Conservation (phyloP, 1,140 invertebrate genomes). For the Sitobion miscanthi region DNA sequence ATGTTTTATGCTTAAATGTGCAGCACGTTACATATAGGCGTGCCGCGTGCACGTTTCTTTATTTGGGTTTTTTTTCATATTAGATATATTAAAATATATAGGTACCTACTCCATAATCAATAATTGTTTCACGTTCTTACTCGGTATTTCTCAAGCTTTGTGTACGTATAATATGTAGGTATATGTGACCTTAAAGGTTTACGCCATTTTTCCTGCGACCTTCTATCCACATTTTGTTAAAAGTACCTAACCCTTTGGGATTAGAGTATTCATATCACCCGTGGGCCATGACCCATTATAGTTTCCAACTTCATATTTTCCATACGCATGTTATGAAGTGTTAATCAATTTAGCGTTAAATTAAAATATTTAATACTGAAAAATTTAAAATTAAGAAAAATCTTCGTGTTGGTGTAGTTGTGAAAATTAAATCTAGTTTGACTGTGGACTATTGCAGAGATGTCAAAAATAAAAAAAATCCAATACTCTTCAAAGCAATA, state of each 20-base stretch:
- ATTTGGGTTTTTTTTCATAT: background rate
- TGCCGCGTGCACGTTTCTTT: background rate
- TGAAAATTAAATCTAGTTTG: background rate
- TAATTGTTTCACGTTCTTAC: background rate
- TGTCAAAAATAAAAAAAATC: background rate
- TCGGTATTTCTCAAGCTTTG: background rate
- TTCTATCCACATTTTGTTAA: background rate
- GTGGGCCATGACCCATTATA: background rate
- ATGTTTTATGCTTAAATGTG: background rate
- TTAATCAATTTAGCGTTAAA: background rate
- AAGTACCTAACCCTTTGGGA: background rate
- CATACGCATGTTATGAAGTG: background rate
- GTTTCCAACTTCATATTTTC: background rate
- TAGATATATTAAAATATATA: background rate
- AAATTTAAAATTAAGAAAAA: too few relatives aligned
- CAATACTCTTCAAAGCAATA: background rate
- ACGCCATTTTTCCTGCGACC: background rate
- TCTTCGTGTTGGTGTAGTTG: background rate
- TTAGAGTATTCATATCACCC: background rate
- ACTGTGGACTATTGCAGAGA: too few relatives aligned
- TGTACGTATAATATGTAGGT: background rate
- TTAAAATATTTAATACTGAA: background rate
- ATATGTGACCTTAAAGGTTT: background rate
- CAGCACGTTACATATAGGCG: background rate
- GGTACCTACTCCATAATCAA: background rate